These are phyloP conservation scores for Epinephelus coioides DNA, from an alignment of 2,797 vertebrate species.

Conservation along the genomic window DNA sequence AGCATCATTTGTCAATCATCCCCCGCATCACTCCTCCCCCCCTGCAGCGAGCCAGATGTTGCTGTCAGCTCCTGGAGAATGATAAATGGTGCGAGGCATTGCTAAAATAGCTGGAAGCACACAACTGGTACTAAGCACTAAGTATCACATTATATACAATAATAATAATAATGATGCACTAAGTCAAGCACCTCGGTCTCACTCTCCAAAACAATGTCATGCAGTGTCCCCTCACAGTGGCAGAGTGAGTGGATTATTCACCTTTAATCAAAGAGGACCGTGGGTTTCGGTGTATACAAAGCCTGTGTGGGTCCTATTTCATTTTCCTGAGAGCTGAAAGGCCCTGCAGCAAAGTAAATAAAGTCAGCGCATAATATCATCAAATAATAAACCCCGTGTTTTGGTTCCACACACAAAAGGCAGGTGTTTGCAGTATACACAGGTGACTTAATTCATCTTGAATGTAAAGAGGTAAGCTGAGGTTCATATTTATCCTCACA, in stretches of 20 bases:
- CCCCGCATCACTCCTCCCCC: constrained; percentile 8
- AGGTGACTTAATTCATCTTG: constrained; percentile 25
- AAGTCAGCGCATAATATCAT: constrained; percentile 36
- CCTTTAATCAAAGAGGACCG: constrained; percentile 24
- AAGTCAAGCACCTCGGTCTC: constrained; percentile 18
- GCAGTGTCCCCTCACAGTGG: background rate
- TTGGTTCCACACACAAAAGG: constrained; percentile 47
- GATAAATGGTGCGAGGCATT: constrained; percentile 50
- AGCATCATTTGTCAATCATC: constrained; percentile 53
- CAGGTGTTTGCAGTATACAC: constrained; percentile 61
- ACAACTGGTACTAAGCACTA: background rate
- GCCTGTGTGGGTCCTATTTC: constrained; percentile 10
- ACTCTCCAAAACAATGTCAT: background rate
- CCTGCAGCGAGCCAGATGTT: constrained; percentile 53
- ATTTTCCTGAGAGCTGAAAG: constrained; percentile 43
- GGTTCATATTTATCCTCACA: background rate
- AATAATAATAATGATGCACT: background rate
- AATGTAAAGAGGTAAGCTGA: background rate
- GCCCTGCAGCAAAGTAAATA: constrained; percentile 43
- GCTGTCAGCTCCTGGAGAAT: constrained; percentile 47
- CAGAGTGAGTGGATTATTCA: constrained; percentile 27
- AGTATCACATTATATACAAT: constrained; percentile 8
- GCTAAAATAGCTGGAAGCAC: constrained; percentile 33
- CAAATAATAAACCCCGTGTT: constrained; percentile 50
- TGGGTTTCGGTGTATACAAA: constrained; percentile 15